Percentiles rank a stretch among this genome's conserved stretches.
Evolutionary conservation across 2,797 vertebrate species (phyloP).

Genomic region (Momotus momota): DNA sequence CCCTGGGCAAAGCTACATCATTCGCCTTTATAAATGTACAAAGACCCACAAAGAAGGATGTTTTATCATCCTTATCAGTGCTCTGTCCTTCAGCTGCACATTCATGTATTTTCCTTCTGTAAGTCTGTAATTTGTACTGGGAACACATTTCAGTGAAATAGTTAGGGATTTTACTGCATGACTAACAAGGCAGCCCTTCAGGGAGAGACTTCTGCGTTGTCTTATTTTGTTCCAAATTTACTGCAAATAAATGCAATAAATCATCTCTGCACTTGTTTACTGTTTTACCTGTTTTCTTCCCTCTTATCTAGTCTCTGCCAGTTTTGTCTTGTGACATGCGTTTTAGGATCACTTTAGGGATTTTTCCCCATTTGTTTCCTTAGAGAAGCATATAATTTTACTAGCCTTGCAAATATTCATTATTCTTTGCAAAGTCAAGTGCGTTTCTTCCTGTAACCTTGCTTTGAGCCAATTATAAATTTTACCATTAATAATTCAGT

Average conservation of each 20-base stretch:
- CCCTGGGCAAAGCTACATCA: neutral
- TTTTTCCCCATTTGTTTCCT: constrained; percentile 20
- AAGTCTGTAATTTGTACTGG: constrained; percentile 12
- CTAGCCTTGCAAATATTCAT: constrained; percentile 38
- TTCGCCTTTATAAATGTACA: constrained; percentile 17
- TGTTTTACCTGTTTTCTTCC: constrained; percentile 12
- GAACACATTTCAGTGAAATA: constrained; percentile 11
- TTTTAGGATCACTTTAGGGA: neutral
- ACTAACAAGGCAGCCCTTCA: constrained; percentile 39
- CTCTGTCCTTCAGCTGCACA: constrained; percentile 26
- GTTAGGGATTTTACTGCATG: neutral
- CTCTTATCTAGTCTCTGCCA: constrained; percentile 1
- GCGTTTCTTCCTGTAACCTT: constrained; percentile 33
- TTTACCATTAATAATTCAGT: constrained; percentile 54
- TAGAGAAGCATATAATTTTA: constrained; percentile 36
- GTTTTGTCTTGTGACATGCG: constrained; percentile 13
- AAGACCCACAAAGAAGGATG: neutral
- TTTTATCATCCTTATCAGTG: constrained; percentile 11
- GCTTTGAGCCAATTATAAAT: constrained; percentile 53
- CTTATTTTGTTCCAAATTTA: constrained; percentile 48
- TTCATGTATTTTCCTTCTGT: neutral
- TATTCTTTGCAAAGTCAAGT: constrained; percentile 52
- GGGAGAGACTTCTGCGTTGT: neutral
- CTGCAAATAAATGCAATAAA: constrained; percentile 47
- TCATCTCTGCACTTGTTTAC: constrained; percentile 31